Percentiles rank a stretch among this genome's conserved stretches.
Evolutionary conservation across 53 echinoderm and acorn worm genomes (phyloP).

Genomic region (Antedon mediterranea): DNA sequence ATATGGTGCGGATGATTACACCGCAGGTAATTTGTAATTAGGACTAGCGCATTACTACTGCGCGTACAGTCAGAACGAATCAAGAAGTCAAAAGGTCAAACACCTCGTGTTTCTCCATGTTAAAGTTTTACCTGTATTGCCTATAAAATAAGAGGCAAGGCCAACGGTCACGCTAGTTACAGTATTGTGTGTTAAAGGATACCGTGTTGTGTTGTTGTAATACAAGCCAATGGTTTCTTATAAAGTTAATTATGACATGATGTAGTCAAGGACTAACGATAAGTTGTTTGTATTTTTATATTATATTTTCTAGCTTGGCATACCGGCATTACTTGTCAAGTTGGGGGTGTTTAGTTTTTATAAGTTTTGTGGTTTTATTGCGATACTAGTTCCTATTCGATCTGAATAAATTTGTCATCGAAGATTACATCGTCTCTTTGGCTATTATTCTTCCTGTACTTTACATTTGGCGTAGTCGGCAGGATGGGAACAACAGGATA

Average conservation of each 20-base stretch:
- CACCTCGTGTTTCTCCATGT: too few species aligned
- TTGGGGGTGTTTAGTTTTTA: neutral
- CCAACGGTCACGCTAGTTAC: too few species aligned
- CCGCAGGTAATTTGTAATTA: neutral
- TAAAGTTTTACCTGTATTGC: too few species aligned
- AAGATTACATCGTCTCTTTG: neutral
- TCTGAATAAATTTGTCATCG: neutral
- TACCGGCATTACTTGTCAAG: too few species aligned
- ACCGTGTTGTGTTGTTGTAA: neutral
- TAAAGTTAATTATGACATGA: too few species aligned
- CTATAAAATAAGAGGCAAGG: too few species aligned
- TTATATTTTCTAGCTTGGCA: too few species aligned
- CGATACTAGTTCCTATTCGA: neutral
- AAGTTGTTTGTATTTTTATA: too few species aligned
- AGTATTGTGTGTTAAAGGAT: neutral
- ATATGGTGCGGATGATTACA: neutral
- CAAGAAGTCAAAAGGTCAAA: neutral
- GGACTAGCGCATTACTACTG: neutral
- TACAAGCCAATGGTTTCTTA: too few species aligned
- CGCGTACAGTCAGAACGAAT: neutral
- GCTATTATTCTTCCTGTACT: neutral
- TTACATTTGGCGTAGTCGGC: neutral
- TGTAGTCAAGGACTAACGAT: too few species aligned
- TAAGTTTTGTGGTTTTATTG: neutral
- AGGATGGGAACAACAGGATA: neutral